phyloP scores from a whole-genome alignment of 2,113 vertebrate species.

The Merops nubicus region DNA sequence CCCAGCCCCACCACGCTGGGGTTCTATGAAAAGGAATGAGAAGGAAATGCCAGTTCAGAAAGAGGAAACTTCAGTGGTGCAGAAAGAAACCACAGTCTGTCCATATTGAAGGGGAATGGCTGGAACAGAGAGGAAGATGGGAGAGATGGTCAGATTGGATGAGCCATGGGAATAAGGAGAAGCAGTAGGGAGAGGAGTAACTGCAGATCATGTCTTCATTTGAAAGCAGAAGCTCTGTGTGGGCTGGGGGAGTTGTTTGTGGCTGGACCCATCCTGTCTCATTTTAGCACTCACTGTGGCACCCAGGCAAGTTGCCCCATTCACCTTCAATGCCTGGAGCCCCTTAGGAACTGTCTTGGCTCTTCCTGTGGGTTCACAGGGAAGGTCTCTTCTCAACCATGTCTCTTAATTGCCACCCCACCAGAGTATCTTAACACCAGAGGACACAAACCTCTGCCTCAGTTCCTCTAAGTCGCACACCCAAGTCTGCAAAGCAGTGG shows the following conservation, averaged over 20 bases:
- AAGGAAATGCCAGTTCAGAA: neutral
- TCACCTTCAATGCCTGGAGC: neutral
- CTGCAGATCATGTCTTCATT: neutral
- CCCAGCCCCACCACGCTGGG: too few species aligned
- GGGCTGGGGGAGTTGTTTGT: neutral
- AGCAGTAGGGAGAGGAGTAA: neutral
- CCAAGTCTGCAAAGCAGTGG: neutral
- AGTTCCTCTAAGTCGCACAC: rapidly evolving
- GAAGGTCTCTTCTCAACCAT: too few species aligned
- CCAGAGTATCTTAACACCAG: neutral
- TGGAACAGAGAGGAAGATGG: neutral
- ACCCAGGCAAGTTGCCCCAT: neutral
- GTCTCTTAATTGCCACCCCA: neutral
- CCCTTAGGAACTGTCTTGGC: neutral
- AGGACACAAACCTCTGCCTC: neutral
- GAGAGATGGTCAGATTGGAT: neutral
- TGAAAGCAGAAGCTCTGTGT: neutral
- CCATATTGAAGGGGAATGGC: neutral
- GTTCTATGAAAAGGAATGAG: neutral
- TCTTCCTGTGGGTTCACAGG: neutral
- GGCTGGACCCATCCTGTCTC: neutral
- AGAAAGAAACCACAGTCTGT: neutral
- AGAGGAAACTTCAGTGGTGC: neutral
- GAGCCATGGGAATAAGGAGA: neutral
- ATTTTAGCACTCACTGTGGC: neutral